Percentiles rank a stretch among this genome's conserved stretches.
These are phyloP conservation scores for Canis aureus DNA, from an alignment of 2,113 vertebrate species.

Conservation along the genomic window DNA sequence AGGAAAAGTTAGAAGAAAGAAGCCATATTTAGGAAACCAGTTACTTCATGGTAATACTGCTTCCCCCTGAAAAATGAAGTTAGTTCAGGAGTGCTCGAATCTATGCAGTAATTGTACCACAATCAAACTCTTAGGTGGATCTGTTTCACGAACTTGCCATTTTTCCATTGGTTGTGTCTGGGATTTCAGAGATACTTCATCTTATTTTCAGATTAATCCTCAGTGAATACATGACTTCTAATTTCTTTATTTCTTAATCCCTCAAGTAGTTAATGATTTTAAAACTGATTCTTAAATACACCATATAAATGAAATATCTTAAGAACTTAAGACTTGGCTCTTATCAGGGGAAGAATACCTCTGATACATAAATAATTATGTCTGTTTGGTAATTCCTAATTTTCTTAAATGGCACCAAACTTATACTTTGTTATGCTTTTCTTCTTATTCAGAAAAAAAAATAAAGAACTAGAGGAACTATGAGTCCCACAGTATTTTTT, in stretches of 20 bases:
- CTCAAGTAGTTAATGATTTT: slow-evolving; percentile 54
- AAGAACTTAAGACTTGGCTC: neutral
- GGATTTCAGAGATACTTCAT: slow-evolving; percentile 47
- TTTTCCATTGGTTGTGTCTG: neutral
- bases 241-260: slow-evolving; percentile 59
- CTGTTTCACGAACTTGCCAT: neutral
- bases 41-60: neutral
- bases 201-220: slow-evolving; percentile 63
- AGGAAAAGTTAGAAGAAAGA: slow-evolving; percentile 64
- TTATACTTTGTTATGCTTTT: neutral
- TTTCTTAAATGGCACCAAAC: slow-evolving; percentile 12
- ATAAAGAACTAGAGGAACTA: neutral
- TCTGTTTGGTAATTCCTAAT: neutral
- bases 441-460: slow-evolving; percentile 20
- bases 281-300: slow-evolving; percentile 65
- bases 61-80: neutral
- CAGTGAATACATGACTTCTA: slow-evolving; percentile 43
- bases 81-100: neutral
- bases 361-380: neutral
- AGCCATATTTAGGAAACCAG: slow-evolving; percentile 26
- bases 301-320: slow-evolving; percentile 15
- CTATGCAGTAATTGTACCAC: neutral
- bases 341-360: neutral
- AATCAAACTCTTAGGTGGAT: neutral
- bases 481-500: neutral